Percentiles rank a stretch among this genome's conserved stretches.
These are phyloP conservation scores for Aurelia sp. DNA, from an alignment of 30 jellyfish, hydroid and myxozoan species.

Conservation along the genomic window DNA sequence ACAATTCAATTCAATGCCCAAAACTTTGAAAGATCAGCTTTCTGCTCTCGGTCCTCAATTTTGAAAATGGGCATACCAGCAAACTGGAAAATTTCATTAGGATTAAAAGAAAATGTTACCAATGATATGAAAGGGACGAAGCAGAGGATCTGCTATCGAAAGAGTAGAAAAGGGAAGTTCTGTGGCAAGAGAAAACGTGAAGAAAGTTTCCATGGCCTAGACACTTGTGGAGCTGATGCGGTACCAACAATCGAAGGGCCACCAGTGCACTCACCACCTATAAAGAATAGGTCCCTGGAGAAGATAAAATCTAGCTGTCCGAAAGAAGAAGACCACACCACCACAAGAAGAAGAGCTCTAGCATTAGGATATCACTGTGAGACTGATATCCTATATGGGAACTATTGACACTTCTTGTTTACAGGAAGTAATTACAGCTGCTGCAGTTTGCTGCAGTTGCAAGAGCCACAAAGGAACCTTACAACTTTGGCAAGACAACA, in stretches of 20 bases:
- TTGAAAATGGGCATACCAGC: too few species aligned
- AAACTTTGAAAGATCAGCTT: too few species aligned
- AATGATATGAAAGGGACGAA: too few species aligned
- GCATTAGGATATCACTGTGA: not conserved
- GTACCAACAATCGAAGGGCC: constrained; percentile 1
- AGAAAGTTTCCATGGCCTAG: too few species aligned
- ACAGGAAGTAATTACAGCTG: constrained; percentile 5
- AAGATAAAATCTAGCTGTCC: not conserved
- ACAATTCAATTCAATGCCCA: too few species aligned
- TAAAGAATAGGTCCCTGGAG: not conserved
- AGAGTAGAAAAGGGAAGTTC: too few species aligned
- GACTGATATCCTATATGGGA: not conserved
- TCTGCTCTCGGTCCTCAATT: too few species aligned
- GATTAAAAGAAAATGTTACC: too few species aligned
- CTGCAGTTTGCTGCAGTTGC: constrained; percentile 7
- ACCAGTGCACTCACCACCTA: constrained; percentile 11
- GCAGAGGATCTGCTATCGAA: too few species aligned
- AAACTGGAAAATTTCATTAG: too few species aligned
- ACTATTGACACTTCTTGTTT: constrained; percentile 4
- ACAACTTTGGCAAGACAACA: not conserved
- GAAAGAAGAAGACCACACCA: not conserved
- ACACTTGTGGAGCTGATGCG: too few species aligned
- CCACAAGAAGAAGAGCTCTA: constrained; percentile 10
- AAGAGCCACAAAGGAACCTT: constrained; percentile 5
- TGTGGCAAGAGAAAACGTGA: too few species aligned